phyloP scores from a whole-genome alignment of 2,888 invertebrate species.

The Isoperla grammatica region DNA sequence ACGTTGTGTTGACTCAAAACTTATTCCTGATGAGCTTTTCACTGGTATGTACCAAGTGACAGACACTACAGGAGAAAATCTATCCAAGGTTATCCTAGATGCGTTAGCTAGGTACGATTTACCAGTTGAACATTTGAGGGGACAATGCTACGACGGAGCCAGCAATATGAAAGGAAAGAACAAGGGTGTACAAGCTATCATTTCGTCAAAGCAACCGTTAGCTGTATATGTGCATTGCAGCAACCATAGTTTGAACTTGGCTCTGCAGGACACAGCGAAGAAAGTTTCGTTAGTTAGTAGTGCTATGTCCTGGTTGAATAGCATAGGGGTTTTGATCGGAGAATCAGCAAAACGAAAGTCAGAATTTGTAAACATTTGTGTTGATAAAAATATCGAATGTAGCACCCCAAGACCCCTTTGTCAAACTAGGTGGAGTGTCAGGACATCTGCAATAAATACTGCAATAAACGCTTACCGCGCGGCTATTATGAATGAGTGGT shows the following conservation, averaged over 20 bases:
- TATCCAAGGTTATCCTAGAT: constrained; percentile 6
- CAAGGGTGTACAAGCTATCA: constrained; percentile 8
- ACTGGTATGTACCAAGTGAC: constrained; percentile 5
- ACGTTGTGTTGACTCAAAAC: not conserved
- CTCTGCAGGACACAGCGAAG: constrained; percentile 6
- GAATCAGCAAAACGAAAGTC: constrained; percentile 10
- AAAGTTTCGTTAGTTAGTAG: no score
- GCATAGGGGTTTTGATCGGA: constrained; percentile 12
- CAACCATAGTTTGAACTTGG: not conserved
- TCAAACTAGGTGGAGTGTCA: constrained; percentile 18
- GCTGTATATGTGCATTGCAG: constrained; percentile 17
- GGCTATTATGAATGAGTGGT: constrained; percentile 11
- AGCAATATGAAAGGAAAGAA: constrained; percentile 10
- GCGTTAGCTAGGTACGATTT: not conserved
- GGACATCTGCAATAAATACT: constrained; percentile 14
- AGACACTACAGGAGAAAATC: not conserved
- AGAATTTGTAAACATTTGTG: constrained; percentile 2
- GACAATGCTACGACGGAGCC: constrained; percentile 15
- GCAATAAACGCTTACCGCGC: constrained; percentile 4
- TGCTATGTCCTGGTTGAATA: not conserved
- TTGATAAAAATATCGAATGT: not conserved
- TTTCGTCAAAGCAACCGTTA: not conserved
- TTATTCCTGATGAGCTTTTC: constrained; percentile 1
- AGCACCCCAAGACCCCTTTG: constrained; percentile 15
- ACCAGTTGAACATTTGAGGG: not conserved